A percentile compares a stretch with the other conserved stretches of the same genome.
These are phyloP conservation scores for Entomyzon cyanotis DNA, from an alignment of 2,113 vertebrate genomes.

Conservation along the genomic window DNA sequence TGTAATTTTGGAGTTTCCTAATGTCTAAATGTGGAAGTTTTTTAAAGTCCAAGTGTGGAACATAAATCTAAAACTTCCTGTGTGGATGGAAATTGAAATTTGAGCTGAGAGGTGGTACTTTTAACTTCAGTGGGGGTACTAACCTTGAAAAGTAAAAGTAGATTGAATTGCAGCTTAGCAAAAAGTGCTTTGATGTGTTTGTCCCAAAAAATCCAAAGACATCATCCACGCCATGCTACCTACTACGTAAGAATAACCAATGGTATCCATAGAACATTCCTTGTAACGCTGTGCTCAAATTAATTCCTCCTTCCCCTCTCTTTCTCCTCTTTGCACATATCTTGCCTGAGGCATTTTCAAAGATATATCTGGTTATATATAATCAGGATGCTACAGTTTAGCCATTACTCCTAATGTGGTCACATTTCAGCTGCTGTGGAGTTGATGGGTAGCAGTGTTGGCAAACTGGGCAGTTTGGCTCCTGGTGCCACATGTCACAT, in stretches of 20 bases:
- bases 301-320: not conserved
- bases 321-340: not conserved
- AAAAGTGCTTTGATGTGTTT: not conserved
- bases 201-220: not conserved
- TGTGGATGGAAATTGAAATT: not conserved
- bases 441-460: not conserved
- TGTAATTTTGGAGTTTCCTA: not conserved
- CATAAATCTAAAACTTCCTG: not conserved
- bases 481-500: fast-evolving
- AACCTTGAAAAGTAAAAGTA: not conserved
- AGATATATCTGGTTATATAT: not conserved
- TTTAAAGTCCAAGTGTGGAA: not conserved
- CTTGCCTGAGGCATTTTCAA: not conserved
- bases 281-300: not conserved
- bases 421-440: not conserved
- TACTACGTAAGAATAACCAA: not conserved
- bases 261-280: not conserved
- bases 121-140: not conserved
- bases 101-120: not conserved
- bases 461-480: not conserved
- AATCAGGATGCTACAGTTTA: not conserved
- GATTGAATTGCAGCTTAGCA: not conserved
- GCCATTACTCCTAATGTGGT: not conserved
- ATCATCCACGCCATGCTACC: not conserved
- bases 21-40: not conserved